These are phyloP conservation scores for Acanthopleura granulata DNA, from an alignment of 2,888 invertebrate species.

Conservation along the genomic window DNA sequence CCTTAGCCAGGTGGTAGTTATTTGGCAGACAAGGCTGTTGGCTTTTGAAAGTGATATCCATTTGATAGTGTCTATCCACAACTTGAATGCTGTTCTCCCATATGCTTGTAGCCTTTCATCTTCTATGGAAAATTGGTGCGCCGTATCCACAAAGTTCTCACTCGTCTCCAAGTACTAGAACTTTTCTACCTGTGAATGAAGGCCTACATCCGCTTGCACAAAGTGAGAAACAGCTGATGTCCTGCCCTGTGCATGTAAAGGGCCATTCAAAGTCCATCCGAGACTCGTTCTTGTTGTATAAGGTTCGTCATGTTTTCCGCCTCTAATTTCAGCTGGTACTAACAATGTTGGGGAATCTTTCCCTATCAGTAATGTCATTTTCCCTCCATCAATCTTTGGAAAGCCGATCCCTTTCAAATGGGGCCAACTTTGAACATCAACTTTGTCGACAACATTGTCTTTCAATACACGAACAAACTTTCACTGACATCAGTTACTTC, in stretches of 20 bases:
- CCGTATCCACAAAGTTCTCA: neutral
- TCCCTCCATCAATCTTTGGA: slow-evolving; percentile 10
- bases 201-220: neutral
- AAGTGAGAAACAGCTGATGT: slow-evolving; percentile 7
- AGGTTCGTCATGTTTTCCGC: too few relatives aligned
- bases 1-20: slow-evolving; percentile 27
- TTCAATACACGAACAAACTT: neutral
- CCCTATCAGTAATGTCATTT: too few relatives aligned
- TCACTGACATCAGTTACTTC: slow-evolving; percentile 7
- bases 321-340: too few relatives aligned
- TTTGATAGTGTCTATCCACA: slow-evolving; percentile 19
- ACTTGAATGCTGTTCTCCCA: slow-evolving; percentile 9
- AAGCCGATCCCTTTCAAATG: slow-evolving; percentile 22
- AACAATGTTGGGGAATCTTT: too few relatives aligned
- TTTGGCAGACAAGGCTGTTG: slow-evolving; percentile 19
- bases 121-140: slow-evolving; percentile 13
- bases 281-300: too few relatives aligned
- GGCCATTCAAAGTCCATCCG: too few relatives aligned
- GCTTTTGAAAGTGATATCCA: neutral
- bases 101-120: slow-evolving; percentile 17
- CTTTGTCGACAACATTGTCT: slow-evolving; percentile 14
- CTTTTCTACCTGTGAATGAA: neutral
- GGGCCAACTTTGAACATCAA: slow-evolving; percentile 8
- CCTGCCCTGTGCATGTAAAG: slow-evolving; percentile 27
- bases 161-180: neutral